phyloP scores from a whole-genome alignment of 2,888 invertebrate genomes.

The Latrodectus elegans region DNA sequence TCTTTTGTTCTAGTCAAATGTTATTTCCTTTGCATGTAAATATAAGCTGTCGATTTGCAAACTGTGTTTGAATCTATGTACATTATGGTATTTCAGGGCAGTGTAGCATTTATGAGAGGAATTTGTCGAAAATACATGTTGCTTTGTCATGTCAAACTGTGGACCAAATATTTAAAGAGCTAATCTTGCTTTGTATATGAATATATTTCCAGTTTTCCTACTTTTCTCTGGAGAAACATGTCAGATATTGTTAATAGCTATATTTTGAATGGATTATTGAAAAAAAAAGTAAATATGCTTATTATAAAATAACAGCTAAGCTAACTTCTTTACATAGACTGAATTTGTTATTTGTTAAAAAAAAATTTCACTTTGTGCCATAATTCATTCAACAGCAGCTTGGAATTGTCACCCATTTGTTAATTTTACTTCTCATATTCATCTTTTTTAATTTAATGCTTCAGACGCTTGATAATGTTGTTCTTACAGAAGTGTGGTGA shows the following conservation, averaged over 20 bases:
- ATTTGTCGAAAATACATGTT: slow-evolving; percentile 1
- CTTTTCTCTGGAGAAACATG: neutral
- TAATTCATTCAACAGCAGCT: too few species aligned
- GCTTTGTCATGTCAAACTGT: slow-evolving; percentile 1
- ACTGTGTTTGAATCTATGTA: neutral
- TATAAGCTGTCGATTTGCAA: slow-evolving; percentile 25
- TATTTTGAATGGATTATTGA: neutral
- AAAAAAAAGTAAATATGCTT: too few species aligned
- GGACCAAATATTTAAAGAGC: slow-evolving; percentile 5
- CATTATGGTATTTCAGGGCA: neutral
- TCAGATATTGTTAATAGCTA: neutral
- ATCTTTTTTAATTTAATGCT: too few species aligned
- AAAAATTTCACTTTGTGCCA: too few species aligned
- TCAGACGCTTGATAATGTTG: too few species aligned
- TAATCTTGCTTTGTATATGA: slow-evolving; percentile 13
- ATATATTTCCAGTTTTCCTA: slow-evolving; percentile 1
- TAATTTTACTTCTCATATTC: too few species aligned
- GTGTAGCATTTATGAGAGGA: neutral
- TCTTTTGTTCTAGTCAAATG: slow-evolving; percentile 53
- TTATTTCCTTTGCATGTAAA: slow-evolving; percentile 50
- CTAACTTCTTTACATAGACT: too few species aligned
- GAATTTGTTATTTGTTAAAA: too few species aligned
- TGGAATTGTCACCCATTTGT: too few species aligned
- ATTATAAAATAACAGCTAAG: too few species aligned
- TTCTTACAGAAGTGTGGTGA: neutral